These are phyloP conservation scores for Perognathus longimembris DNA, from an alignment of 2,113 vertebrate species.

Conservation along the genomic window DNA sequence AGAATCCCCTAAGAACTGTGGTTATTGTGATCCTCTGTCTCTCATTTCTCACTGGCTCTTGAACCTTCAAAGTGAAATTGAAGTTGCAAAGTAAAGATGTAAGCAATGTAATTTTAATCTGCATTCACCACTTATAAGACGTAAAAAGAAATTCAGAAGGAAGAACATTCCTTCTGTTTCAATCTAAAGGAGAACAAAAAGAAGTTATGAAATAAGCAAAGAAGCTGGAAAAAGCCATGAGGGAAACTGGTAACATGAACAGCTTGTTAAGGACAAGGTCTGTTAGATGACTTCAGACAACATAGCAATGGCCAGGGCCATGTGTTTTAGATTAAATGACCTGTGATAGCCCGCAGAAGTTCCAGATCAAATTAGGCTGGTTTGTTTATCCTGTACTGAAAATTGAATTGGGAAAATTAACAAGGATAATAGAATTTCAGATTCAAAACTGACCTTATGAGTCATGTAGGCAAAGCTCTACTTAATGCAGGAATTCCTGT, in stretches of 20 bases:
- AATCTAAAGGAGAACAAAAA: slow-evolving; percentile 57
- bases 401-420: slow-evolving; percentile 81
- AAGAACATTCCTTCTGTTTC: not conserved
- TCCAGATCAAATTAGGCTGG: slow-evolving; percentile 80
- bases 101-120: slow-evolving; percentile 26
- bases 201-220: slow-evolving; percentile 43
- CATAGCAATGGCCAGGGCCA: slow-evolving; percentile 57
- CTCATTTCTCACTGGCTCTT: slow-evolving; percentile 28
- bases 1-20: too few species aligned
- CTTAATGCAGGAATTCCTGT: slow-evolving; percentile 33
- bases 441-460: slow-evolving; percentile 64
- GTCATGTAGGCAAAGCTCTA: slow-evolving; percentile 61
- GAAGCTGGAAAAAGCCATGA: slow-evolving; percentile 18
- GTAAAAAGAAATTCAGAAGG: slow-evolving; percentile 57
- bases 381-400: slow-evolving; percentile 80
- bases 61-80: slow-evolving; percentile 18
- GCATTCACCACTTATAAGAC: not conserved
- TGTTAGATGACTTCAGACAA: slow-evolving; percentile 72
- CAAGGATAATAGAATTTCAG: slow-evolving; percentile 77
- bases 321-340: slow-evolving; percentile 80
- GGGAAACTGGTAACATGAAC: slow-evolving; percentile 56
- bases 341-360: slow-evolving; percentile 80
- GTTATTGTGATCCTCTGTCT: too few species aligned
- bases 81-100: slow-evolving; percentile 8
- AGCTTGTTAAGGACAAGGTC: slow-evolving; percentile 65